A percentile compares a stretch with the other conserved stretches of the same genome.
phyloP scores from a whole-genome alignment of 2,888 invertebrate genomes.

The Diadromus collaris region DNA sequence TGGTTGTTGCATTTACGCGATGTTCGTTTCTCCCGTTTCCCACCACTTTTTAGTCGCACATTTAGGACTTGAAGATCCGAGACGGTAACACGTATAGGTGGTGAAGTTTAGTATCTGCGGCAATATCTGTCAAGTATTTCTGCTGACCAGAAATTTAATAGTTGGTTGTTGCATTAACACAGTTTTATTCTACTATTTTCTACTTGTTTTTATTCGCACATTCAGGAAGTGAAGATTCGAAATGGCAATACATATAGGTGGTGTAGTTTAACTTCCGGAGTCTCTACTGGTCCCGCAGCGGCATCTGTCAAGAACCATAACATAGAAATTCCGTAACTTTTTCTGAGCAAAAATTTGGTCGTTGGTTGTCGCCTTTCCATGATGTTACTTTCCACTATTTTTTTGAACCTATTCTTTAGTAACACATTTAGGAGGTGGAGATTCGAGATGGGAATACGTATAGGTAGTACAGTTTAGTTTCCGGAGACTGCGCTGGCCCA shows the following conservation, averaged over 20 bases:
- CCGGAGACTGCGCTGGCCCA: slow-evolving; percentile 36
- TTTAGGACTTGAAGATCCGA: background rate
- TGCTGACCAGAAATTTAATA: background rate
- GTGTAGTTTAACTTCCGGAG: slow-evolving; percentile 56
- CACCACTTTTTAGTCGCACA: background rate
- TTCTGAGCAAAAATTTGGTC: too few relatives aligned
- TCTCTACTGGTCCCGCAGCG: slow-evolving; percentile 49
- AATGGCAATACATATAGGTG: background rate
- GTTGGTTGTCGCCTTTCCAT: too few relatives aligned
- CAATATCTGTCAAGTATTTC: background rate
- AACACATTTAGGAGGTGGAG: too few relatives aligned
- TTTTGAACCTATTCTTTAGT: background rate
- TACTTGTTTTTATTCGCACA: background rate
- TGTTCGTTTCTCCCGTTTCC: background rate
- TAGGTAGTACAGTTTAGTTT: slow-evolving; percentile 47
- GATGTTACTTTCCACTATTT: too few relatives aligned
- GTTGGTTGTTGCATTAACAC: background rate
- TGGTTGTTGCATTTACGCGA: background rate
- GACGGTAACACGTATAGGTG: too few relatives aligned
- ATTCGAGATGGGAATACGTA: slow-evolving; percentile 60
- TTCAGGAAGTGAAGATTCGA: background rate
- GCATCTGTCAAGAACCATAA: too few relatives aligned
- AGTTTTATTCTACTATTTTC: background rate
- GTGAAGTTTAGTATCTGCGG: too few relatives aligned
- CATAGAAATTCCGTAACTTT: too few relatives aligned